phyloP scores from a whole-genome alignment of 2,888 invertebrate genomes.

The Dryobotodes eremita region DNA sequence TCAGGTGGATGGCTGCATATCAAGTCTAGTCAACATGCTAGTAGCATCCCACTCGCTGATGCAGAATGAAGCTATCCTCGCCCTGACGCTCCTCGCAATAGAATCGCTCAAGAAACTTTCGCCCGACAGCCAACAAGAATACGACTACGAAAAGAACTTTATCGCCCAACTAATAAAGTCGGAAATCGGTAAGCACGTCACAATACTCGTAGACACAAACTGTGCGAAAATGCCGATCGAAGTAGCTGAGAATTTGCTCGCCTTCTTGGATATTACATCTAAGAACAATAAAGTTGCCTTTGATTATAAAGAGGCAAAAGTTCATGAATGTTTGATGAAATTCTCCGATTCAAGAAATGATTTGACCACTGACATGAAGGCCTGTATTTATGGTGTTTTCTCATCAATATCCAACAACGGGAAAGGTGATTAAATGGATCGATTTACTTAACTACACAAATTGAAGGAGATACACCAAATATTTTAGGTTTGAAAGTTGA shows the following conservation, averaged over 20 bases:
- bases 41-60: slow-evolving; percentile 96
- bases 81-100: slow-evolving; percentile 92
- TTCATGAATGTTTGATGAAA: slow-evolving; percentile 80
- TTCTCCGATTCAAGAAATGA: slow-evolving; percentile 80
- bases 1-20: slow-evolving; percentile 93
- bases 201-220: slow-evolving; percentile 87
- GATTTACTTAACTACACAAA: neutral
- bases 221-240: slow-evolving; percentile 87
- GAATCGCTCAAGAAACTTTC: slow-evolving; percentile 75
- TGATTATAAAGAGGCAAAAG: slow-evolving; percentile 82
- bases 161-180: slow-evolving; percentile 84
- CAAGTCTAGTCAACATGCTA: slow-evolving; percentile 95
- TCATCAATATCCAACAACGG: slow-evolving; percentile 74
- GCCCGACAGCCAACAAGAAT: slow-evolving; percentile 67
- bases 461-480: slow-evolving; percentile 46
- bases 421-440: slow-evolving; percentile 54
- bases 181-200: slow-evolving; percentile 89
- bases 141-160: slow-evolving; percentile 78
- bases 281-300: slow-evolving; percentile 79
- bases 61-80: slow-evolving; percentile 95
- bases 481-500: slow-evolving; percentile 22
- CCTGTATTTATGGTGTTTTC: slow-evolving; percentile 74
- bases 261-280: slow-evolving; percentile 86
- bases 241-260: slow-evolving; percentile 88
- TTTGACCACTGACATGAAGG: slow-evolving; percentile 77